Conservation (phyloP, 2,113 vertebrate species). For the Gracilinanus agilis region DNA sequence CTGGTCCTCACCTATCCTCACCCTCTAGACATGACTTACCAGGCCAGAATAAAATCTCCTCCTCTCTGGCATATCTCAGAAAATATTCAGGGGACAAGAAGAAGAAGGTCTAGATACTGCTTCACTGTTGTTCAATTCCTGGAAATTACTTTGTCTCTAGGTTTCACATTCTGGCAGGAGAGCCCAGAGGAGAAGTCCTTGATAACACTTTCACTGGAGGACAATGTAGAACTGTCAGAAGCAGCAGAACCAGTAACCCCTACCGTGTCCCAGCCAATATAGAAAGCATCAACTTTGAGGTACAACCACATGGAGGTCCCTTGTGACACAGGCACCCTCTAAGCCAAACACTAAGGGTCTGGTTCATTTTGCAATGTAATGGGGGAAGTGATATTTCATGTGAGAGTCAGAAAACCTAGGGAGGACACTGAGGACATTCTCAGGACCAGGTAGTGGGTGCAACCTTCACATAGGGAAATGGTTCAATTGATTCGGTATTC, state of each 20-base stretch:
- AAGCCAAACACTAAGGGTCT: background rate
- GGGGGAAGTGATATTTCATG: background rate
- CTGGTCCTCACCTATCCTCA: background rate
- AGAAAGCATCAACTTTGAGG: slow-evolving; percentile 90
- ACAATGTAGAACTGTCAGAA: slow-evolving; percentile 85
- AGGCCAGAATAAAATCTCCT: background rate
- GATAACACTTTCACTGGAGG: slow-evolving; percentile 92
- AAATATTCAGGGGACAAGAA: slow-evolving; percentile 40
- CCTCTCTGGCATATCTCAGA: slow-evolving; percentile 49
- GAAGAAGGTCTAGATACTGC: slow-evolving; percentile 36
- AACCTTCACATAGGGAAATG: background rate
- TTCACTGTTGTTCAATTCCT: slow-evolving; percentile 59
- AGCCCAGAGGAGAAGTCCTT: slow-evolving; percentile 88
- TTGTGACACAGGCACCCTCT: background rate
- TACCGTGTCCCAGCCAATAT: slow-evolving; percentile 91
- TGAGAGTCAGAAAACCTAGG: background rate
- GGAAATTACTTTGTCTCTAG: slow-evolving; percentile 81
- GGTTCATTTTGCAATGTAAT: background rate
- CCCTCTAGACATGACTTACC: background rate
- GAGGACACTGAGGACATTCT: background rate
- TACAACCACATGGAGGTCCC: slow-evolving; percentile 58
- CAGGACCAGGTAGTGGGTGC: background rate
- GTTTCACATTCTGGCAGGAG: slow-evolving; percentile 89
- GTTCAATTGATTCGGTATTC: slow-evolving; percentile 23
- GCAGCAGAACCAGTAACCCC: slow-evolving; percentile 78